Conservation (phyloP, 2,113 vertebrate species). For the Petrocephalus zakoni region DNA sequence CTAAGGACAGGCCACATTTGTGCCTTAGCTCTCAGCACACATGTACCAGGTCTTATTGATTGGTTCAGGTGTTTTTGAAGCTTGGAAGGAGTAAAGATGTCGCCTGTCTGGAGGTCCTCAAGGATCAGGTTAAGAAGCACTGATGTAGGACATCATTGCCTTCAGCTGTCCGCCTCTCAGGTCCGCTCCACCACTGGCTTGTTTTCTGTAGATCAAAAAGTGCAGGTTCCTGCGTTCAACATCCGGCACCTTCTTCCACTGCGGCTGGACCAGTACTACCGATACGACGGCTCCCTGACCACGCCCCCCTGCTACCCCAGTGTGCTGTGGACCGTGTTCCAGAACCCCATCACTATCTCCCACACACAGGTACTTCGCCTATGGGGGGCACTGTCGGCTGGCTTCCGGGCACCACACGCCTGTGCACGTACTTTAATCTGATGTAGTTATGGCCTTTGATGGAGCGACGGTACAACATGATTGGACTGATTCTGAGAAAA, state of each 20-base stretch:
- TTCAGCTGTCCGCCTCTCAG: not conserved
- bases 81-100: not conserved
- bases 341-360: slow-evolving; percentile 74
- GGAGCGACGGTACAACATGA: not conserved
- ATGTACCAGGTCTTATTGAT: not conserved
- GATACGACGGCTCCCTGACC: slow-evolving; percentile 88
- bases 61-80: not conserved
- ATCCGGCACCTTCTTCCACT: slow-evolving; percentile 71
- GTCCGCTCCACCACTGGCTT: not conserved
- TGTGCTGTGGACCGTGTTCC: slow-evolving; percentile 88
- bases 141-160: not conserved
- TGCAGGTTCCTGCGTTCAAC: slow-evolving; percentile 73
- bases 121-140: not conserved
- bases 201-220: slow-evolving; percentile 63
- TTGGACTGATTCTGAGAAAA: not conserved
- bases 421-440: not conserved
- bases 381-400: not conserved
- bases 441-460: not conserved
- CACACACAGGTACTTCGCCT: slow-evolving; percentile 67
- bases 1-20: not conserved
- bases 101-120: not conserved
- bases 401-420: not conserved
- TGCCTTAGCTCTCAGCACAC: not conserved
- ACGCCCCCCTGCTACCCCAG: slow-evolving; percentile 89
- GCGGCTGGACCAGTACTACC: slow-evolving; percentile 76